Base-by-base conservation (phyloP, 2,797 vertebrate genomes). In the Gallinago stenura region DNA sequence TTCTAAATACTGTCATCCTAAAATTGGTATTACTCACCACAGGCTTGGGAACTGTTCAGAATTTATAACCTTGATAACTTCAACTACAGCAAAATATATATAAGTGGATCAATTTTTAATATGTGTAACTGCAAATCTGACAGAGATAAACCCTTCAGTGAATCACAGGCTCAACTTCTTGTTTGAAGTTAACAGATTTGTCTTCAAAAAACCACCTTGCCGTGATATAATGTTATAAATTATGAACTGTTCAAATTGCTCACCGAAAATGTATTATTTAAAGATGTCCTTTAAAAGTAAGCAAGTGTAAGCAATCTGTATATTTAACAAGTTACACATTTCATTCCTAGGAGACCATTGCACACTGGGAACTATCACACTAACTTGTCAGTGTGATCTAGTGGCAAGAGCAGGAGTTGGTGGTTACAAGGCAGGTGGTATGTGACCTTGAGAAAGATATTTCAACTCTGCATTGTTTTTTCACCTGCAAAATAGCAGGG, bases 41-140 rank as follows among this genome's bases (percentile, higher is more conserved):
- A 80, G 51, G 33, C 68, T 78, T 70, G 48, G 43, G 50, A 86
- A 45, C 25, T 60, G 15, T 83, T 91, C 15, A 33, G 73, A 95
- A 95, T 96, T 95, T 92, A 83, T 81, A 89, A 92, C 65, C 56
- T 72, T 51, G 82, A 80, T 81, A 79, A 46, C 61, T 95, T 85
- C 78, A 76, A 78, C 46, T 82, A 41, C 24, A 93, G 43, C 48
- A 73, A 87, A 50, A 88, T 57, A 83, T 37, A 48, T 73, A 26
- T 50, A 89, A 91, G 31, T 91, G 11, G 60, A 93, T 93, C 76
- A 71, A 50, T 87, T 96, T 96, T 95, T 83, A 90, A 61, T 87
- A 86, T 31, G 35, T 89, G 53, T 82, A 94, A 93, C 91, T 65
- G 46, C 56, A 96, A 87, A 83, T 93, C 54, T 96, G 90, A 83